A percentile compares a stretch with the other conserved stretches of the same genome.
phyloP scores from a whole-genome alignment of 2,113 vertebrate genomes.

The Aspiorhynchus laticeps region DNA sequence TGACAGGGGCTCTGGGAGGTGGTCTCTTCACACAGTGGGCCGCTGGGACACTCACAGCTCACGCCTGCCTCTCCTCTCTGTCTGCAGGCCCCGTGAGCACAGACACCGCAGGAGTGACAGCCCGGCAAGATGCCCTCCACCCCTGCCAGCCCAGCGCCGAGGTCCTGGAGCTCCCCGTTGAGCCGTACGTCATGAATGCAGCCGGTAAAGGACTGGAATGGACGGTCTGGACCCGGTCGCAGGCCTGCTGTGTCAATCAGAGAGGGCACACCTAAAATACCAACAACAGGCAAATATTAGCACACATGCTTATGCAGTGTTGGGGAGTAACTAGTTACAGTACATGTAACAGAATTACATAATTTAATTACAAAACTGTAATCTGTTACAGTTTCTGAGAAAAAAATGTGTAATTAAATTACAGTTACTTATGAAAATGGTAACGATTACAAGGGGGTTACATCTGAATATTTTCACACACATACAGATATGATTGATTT shows the following conservation, averaged over 20 bases:
- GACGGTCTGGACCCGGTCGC: conserved; percentile 84
- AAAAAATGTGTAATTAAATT: too few species aligned
- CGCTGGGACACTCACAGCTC: conserved; percentile 88
- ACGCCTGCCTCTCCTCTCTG: conserved; percentile 87
- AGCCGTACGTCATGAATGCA: conserved; percentile 93
- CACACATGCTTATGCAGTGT: too few species aligned
- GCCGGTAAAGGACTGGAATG: conserved; percentile 87
- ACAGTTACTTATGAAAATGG: too few species aligned
- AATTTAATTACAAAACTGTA: too few species aligned
- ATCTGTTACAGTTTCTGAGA: too few species aligned
- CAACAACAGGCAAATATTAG: neutral
- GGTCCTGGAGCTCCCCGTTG: conserved; percentile 92
- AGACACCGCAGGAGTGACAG: conserved; percentile 93
- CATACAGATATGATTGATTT: too few species aligned
- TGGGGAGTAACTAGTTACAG: too few species aligned
- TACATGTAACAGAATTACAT: too few species aligned
- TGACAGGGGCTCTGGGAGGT: conserved; percentile 78
- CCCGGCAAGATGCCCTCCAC: conserved; percentile 84
- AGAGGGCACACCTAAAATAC: conserved; percentile 84
- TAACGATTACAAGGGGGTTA: too few species aligned
- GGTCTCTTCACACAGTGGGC: conserved; percentile 88
- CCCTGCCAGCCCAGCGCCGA: conserved; percentile 80
- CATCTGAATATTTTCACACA: too few species aligned
- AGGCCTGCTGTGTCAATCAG: conserved; percentile 83
- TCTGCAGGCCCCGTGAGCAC: conserved; percentile 87